Percentiles rank a stretch among this genome's conserved stretches.
These are phyloP conservation scores for Ammodramus savannarum DNA, from an alignment of 2,113 vertebrate genomes.

Conservation along the genomic window DNA sequence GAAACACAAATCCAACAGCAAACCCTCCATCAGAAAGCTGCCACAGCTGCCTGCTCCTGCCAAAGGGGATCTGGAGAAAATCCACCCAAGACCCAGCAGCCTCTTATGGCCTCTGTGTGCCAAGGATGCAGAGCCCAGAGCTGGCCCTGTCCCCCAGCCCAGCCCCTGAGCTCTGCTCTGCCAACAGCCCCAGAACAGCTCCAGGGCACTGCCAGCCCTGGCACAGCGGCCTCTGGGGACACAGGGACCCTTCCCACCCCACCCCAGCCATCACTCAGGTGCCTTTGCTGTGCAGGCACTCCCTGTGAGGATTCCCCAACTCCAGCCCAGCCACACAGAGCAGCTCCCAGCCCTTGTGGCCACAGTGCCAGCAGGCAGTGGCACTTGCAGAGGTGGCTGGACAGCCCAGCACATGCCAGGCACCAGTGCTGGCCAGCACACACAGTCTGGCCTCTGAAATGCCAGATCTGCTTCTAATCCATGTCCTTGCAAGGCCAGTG, in stretches of 20 bases:
- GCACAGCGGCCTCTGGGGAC: neutral
- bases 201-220: neutral
- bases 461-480: neutral
- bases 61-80: neutral
- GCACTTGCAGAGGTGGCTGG: neutral
- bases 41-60: neutral
- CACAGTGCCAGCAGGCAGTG: neutral
- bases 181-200: neutral
- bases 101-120: neutral
- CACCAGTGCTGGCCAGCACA: neutral
- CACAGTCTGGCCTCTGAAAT: neutral
- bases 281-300: neutral
- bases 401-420: neutral
- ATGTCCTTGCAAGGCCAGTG: neutral
- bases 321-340: accelerated
- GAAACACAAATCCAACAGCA: neutral
- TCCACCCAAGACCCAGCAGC: accelerated
- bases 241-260: neutral
- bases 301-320: neutral
- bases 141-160: accelerated
- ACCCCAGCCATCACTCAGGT: too few species aligned
- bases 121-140: neutral
- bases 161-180: accelerated
- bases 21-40: neutral
- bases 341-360: neutral